Evolutionary conservation across 2,113 vertebrate genomes (phyloP).

Genomic region (Lagenorhynchus albirostris): DNA sequence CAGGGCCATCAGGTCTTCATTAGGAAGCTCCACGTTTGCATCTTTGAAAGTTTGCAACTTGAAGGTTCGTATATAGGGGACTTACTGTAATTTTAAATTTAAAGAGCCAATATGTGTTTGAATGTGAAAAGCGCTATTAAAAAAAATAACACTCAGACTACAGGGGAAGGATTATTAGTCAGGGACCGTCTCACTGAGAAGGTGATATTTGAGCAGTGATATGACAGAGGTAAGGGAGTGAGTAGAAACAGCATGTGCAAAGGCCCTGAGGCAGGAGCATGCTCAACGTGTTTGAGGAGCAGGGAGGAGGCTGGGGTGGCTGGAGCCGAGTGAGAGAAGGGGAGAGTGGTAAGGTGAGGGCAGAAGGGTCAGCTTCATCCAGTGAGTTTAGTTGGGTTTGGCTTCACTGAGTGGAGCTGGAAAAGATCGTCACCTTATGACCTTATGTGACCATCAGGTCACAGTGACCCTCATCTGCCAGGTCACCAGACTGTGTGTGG

Average conservation of each 20-base stretch:
- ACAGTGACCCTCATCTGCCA: neutral
- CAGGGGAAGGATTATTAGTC: neutral
- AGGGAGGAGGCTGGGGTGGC: neutral
- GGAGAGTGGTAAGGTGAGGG: neutral
- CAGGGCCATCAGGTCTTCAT: neutral
- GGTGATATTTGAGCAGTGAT: neutral
- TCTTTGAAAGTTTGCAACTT: too few relatives aligned
- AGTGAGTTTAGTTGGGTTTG: neutral
- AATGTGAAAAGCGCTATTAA: neutral
- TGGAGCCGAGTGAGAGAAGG: neutral
- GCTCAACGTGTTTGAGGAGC: neutral
- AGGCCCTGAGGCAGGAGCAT: neutral
- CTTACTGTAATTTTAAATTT: neutral
- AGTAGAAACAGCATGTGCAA: neutral
- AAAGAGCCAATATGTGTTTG: neutral
- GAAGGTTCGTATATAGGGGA: too few relatives aligned
- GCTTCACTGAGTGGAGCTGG: neutral
- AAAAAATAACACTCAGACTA: neutral
- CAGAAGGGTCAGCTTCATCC: neutral
- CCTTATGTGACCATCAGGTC: neutral
- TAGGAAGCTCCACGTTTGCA: neutral
- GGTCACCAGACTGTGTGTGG: neutral
- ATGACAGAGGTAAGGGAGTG: neutral
- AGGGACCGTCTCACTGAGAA: neutral
- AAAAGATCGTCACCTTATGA: neutral